Conservation (phyloP, 2,888 invertebrate genomes). For the Dyspetes luteomarginatus region DNA sequence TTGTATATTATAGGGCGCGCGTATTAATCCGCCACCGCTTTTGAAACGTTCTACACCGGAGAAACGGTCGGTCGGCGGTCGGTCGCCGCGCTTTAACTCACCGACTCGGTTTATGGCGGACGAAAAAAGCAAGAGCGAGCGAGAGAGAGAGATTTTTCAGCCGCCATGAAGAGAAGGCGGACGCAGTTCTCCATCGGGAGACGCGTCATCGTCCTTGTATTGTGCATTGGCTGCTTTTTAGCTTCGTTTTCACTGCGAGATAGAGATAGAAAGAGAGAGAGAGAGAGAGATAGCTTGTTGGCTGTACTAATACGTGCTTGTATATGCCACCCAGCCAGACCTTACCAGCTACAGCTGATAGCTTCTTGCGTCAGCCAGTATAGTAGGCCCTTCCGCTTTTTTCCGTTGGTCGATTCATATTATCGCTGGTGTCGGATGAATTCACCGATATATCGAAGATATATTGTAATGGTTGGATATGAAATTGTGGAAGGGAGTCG, state of each 20-base stretch:
- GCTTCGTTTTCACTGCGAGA: background rate
- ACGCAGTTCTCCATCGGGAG: conserved; percentile 28
- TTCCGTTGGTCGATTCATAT: background rate
- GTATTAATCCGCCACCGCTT: conserved; percentile 53
- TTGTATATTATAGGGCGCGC: conserved; percentile 5
- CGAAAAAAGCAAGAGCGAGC: background rate
- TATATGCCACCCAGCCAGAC: conserved; percentile 7
- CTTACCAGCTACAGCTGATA: conserved; percentile 13
- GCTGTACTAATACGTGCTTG: background rate
- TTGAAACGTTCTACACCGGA: background rate
- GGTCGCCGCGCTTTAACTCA: conserved; percentile 52
- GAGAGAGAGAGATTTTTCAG: background rate
- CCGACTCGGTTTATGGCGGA: background rate
- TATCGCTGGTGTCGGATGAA: too few species aligned
- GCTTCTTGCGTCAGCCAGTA: conserved; percentile 10
- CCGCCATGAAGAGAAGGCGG: conserved; percentile 36
- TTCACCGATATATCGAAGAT: background rate
- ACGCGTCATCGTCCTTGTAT: conserved; percentile 46
- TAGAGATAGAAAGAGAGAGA: too few species aligned
- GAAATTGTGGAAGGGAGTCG: too few species aligned
- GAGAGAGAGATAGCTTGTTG: background rate
- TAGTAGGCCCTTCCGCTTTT: conserved; percentile 20
- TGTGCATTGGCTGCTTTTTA: conserved; percentile 9
- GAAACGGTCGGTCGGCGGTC: background rate
- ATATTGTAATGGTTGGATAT: background rate